Evolutionary conservation across 2,113 vertebrate species (phyloP).

Genomic region (Hystrix cristata): DNA sequence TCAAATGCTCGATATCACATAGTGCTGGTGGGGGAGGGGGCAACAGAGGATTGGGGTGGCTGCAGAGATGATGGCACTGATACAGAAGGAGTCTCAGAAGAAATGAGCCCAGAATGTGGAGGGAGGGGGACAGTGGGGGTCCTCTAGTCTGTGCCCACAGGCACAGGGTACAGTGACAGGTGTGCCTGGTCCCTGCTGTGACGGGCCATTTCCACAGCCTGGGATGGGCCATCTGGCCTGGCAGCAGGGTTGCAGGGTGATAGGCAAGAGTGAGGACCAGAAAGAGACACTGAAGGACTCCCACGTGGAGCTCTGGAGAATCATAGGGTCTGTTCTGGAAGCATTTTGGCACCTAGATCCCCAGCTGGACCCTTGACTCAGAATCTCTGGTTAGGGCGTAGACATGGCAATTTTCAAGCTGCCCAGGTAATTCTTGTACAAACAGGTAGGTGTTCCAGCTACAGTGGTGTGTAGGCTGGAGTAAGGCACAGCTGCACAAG

Average conservation of each 20-base stretch:
- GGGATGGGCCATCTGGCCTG: not conserved
- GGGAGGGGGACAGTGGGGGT: not conserved
- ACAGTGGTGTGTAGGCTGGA: not conserved
- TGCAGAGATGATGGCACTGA: not conserved
- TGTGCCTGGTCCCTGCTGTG: not conserved
- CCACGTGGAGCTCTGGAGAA: not conserved
- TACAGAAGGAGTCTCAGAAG: not conserved
- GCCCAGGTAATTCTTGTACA: not conserved
- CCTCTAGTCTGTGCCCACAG: not conserved
- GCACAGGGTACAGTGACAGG: not conserved
- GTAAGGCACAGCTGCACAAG: not conserved
- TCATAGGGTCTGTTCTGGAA: not conserved
- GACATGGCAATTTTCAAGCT: not conserved
- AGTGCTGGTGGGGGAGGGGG: accelerated
- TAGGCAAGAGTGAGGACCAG: not conserved
- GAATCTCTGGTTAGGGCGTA: not conserved
- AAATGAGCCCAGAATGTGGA: not conserved
- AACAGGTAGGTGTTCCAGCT: not conserved
- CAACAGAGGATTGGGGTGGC: too few relatives aligned
- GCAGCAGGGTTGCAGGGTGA: not conserved
- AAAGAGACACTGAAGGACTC: not conserved
- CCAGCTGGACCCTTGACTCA: not conserved
- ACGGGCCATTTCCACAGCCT: not conserved
- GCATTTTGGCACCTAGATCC: too few relatives aligned
- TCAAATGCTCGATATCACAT: not conserved